A percentile compares a stretch with the other conserved stretches of the same genome.
phyloP scores from a whole-genome alignment of 2,888 invertebrate genomes.

The Embidobia sp. region DNA sequence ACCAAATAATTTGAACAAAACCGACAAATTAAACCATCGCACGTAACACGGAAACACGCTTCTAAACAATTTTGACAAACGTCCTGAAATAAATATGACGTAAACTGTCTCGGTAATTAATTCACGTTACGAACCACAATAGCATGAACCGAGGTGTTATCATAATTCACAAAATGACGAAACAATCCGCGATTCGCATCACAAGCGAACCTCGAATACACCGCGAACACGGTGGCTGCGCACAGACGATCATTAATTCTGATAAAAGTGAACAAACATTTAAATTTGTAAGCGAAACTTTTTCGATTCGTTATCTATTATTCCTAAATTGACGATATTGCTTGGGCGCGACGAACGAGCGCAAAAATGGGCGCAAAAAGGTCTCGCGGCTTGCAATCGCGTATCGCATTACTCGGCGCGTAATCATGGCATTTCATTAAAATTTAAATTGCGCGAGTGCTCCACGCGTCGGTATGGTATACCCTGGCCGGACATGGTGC shows the following conservation, averaged over 20 bases:
- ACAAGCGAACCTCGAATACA: no score
- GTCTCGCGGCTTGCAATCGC: constrained; percentile 5
- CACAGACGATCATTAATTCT: constrained; percentile 20
- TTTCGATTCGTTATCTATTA: constrained; percentile 36
- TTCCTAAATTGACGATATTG: constrained; percentile 39
- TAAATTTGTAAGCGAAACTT: constrained; percentile 35
- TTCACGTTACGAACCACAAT: no score
- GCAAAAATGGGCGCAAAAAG: constrained; percentile 34
- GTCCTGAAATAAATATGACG: no score
- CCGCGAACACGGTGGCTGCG: no score
- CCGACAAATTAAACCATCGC: no score
- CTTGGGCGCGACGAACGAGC: constrained; percentile 15
- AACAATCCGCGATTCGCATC: no score
- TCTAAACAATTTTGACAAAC: no score
- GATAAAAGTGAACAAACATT: constrained; percentile 42
- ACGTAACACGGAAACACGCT: no score
- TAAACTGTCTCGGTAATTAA: no score
- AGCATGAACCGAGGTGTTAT: no score
- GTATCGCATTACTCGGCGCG: constrained; percentile 48
- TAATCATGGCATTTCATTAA: constrained; percentile 64
- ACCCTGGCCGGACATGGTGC: constrained; percentile 40
- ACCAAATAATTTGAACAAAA: no score
- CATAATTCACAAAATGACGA: no score
- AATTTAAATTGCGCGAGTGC: constrained; percentile 65
- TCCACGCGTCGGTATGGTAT: constrained; percentile 55